Evolutionary conservation across 1,140 invertebrate genomes (phyloP).

Genomic region (Daktulosphaira vitifoliae): DNA sequence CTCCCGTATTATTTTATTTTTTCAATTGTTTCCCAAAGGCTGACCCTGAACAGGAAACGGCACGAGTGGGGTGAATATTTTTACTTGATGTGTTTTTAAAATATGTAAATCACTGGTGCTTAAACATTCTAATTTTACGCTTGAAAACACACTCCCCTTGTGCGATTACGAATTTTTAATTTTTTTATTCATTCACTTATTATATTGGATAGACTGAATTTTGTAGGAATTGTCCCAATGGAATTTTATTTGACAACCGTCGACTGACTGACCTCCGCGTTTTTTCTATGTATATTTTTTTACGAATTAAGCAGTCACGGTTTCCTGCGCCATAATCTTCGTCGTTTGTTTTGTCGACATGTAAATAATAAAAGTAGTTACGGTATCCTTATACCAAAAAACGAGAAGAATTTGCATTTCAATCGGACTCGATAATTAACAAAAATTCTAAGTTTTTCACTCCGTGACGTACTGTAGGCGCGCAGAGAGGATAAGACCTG

Average conservation of each 20-base stretch:
- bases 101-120: constrained; percentile 25
- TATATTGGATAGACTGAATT: no score
- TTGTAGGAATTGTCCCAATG: no score
- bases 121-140: constrained; percentile 33
- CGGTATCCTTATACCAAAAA: no score
- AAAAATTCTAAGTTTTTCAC: neutral
- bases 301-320: no score
- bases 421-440: constrained; percentile 16
- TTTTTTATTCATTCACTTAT: no score
- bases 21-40: neutral
- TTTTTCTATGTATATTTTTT: no score
- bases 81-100: neutral
- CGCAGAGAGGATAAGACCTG: neutral
- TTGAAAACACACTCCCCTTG: neutral
- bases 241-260: no score
- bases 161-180: no score
- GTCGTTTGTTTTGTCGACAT: no score
- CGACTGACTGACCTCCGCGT: no score
- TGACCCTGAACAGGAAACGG: constrained; percentile 23
- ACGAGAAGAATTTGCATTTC: constrained; percentile 10
- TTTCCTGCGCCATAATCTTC: no score
- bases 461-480: neutral
- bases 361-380: no score
- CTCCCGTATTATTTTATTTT: neutral
- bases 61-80: constrained; percentile 25